Evolutionary conservation across 2,888 invertebrate species (phyloP).

Genomic region (Zhuqinia jingwanae): DNA sequence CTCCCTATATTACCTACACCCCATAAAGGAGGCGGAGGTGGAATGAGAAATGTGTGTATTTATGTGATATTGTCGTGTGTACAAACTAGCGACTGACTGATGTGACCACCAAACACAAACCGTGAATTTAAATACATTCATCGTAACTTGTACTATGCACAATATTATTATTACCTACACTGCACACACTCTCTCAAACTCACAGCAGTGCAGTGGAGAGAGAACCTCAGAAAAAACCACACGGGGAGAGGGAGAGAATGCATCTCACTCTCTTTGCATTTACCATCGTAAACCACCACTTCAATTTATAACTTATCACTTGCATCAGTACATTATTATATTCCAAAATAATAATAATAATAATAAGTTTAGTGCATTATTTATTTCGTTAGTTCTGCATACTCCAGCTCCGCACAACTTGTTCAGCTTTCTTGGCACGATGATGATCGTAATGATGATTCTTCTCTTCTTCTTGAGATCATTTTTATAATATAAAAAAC

Average conservation of each 20-base stretch:
- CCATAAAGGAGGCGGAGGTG: conserved; percentile 39
- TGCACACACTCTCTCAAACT: background rate
- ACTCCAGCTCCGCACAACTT: background rate
- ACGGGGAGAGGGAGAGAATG: conserved; percentile 29
- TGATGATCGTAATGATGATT: too few relatives aligned
- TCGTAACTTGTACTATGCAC: background rate
- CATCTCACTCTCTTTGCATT: too few relatives aligned
- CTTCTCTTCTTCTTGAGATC: conserved; percentile 29
- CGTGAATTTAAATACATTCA: conserved; percentile 49
- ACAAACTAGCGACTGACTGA: conserved; percentile 56
- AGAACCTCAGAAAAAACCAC: conserved; percentile 1
- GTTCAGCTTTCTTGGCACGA: background rate
- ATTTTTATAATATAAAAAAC: conserved; percentile 22
- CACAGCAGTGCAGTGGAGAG: background rate
- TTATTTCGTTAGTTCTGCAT: conserved; percentile 29
- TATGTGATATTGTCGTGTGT: conserved; percentile 53
- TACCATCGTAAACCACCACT: conserved; percentile 33
- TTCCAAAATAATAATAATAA: conserved; percentile 37
- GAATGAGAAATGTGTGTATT: conserved; percentile 40
- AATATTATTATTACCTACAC: too few relatives aligned
- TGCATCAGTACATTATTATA: conserved; percentile 61
- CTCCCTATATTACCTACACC: background rate
- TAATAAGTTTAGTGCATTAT: conserved; percentile 46
- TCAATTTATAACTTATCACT: conserved; percentile 67
- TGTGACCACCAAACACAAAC: conserved; percentile 54